Base-by-base conservation (phyloP, 2,113 vertebrate genomes). In the Lasiurus cinereus region DNA sequence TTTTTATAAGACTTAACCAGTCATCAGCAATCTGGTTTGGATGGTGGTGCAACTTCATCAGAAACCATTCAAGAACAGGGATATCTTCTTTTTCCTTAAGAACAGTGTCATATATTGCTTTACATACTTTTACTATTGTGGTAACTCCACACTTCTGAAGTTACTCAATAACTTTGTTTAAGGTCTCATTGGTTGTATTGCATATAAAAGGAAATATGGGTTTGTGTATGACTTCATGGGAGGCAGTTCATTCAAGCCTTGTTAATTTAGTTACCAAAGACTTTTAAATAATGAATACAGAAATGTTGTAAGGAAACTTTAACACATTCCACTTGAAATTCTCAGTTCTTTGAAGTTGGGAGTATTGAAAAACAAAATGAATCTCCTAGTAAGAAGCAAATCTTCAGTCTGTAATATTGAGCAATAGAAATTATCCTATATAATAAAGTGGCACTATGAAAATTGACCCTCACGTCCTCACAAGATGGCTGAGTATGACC, bases 251-350 rank as follows among this genome's bases (percentile, higher is more conserved):
- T 87, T 39, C 6, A 52, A 62, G 39, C 52, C 36, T 48, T 39
- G 27, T 67, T 86, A 62, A 46, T 43, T 50, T 90, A 43, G 12
- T 90, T 52, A 39, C 48, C 85, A 43, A 70, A 39, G 29, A 52
- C 52, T 64, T 90, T 59, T 29, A 66, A 90, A 94, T 33, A n/a
- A 29, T 70, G 16, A 52, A 27, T 74, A 43, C n/a, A 93, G 59
- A 76, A 87, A 69, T 82, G 27, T 46, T 83, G n/a, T 82, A 82
- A 86, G 82, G 91, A 69, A 90, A 93, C 21, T 76, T 83, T 2
- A 64, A 1, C 29, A 16, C 18, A 43, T 5, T 31, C 39, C 84
- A n/a, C 27, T 59, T 64, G 33, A 78, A 78, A 77, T 88, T 77
- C 52, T 72, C 24, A 46, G 62, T 33, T 12, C 18, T 43, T 31